These are phyloP conservation scores for Camponotus pennsylvanicus DNA, from an alignment of 1,140 invertebrate species.

Conservation along the genomic window DNA sequence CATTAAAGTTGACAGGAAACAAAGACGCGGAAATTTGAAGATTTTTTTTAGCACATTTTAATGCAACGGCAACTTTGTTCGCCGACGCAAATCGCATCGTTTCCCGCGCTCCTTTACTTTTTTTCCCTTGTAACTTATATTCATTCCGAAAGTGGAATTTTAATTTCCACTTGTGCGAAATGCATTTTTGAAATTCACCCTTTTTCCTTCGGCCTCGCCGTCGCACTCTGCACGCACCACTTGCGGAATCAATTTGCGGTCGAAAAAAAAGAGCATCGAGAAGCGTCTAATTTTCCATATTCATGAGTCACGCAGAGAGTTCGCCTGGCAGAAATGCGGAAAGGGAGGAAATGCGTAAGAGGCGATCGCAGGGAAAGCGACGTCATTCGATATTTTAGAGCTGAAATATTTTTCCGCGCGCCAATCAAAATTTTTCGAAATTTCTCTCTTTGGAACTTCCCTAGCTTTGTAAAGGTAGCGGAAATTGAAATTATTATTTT, in stretches of 20 bases:
- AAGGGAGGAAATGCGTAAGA: not conserved
- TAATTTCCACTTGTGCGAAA: slow-evolving; percentile 60
- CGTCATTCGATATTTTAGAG: slow-evolving; percentile 51
- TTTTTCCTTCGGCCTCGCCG: slow-evolving; percentile 63
- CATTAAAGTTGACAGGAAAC: not conserved
- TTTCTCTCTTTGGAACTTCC: slow-evolving; percentile 3
- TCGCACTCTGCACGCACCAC: slow-evolving; percentile 54
- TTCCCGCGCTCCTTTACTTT: not conserved
- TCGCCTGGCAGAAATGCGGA: not conserved
- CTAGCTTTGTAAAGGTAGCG: not conserved
- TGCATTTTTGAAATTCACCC: slow-evolving; percentile 44
- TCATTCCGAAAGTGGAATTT: slow-evolving; percentile 52
- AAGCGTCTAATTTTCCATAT: slow-evolving; percentile 77
- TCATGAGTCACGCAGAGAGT: slow-evolving; percentile 60
- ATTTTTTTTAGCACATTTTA: not conserved
- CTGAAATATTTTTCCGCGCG: slow-evolving; percentile 63
- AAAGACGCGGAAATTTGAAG: not conserved
- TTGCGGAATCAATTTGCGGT: slow-evolving; percentile 74
- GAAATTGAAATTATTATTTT: not conserved
- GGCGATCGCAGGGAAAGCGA: slow-evolving; percentile 34
- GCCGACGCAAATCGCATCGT: too few species aligned
- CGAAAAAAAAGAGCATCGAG: slow-evolving; percentile 46
- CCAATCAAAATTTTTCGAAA: slow-evolving; percentile 5
- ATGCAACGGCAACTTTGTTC: not conserved
- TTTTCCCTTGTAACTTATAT: not conserved